Evolutionary conservation across 2,888 invertebrate species (phyloP), one percentile per base, ranked within the genome.

Genomic region (Hirudinaria manillensis): DNA sequence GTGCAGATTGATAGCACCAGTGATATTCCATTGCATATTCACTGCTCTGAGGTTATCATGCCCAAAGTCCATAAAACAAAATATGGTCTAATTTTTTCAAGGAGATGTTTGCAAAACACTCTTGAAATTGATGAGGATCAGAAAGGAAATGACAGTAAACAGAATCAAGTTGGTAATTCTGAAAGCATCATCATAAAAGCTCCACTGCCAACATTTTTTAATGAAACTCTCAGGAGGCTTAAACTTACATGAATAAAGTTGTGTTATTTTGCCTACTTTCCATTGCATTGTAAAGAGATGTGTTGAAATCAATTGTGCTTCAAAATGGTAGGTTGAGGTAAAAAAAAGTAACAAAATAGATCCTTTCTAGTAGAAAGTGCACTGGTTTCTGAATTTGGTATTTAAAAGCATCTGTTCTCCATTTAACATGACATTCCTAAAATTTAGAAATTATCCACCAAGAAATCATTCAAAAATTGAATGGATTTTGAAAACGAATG

Each of bases 1-100:
- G 55, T 72, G 24, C 21, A 53, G 3, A 29, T 6, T 2, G 72
- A 72, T 3, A 29, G 34, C 55, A 55, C 55, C 13, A 32, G 53
- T 16, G 29, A 29, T 32, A 51, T 72, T 21, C 72, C 72, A 2
- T 32, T 72, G 16, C 72, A 72, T 32, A 53, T 53, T 27, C 72
- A 72, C 32, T 72, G 72, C 55, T 72, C 72, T 3, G 4, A 55
- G 27, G 29, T 72, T 27, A 27, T 72, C 24, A 32, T 72, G 29
- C 72, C 72, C 3, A 24, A 21, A 32, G 21, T 72, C 32, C 55
- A 19, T n/a, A 51, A 55, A 27, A n/a, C 24, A 10, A 27, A 53
- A 10, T 10, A 29, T 16, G 61, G 61, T 10, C 29, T 19, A 29
- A 1, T 29, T 3, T 61, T 61, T 10, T 29, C 7, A n/a, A 61